Percentiles rank a stretch among this genome's conserved stretches.
Evolutionary conservation across 1,140 invertebrate species (phyloP).

Genomic region (Drosophila micromelanica): DNA sequence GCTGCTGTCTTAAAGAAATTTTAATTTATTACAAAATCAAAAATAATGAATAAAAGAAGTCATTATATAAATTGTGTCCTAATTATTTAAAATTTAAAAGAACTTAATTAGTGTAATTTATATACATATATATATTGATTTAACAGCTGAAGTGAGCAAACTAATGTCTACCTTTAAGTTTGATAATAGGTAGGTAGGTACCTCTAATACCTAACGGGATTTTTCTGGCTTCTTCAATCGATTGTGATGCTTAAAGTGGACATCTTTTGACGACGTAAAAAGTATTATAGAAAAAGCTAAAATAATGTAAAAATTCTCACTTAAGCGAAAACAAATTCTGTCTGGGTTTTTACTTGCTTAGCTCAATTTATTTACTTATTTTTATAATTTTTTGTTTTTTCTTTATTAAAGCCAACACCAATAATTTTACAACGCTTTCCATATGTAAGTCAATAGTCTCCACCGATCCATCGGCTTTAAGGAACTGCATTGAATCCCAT

Average conservation of each 20-base stretch:
- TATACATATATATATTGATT: too few species aligned
- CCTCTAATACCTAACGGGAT: too few species aligned
- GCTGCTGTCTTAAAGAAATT: slow-evolving; percentile 63
- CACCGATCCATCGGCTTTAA: background rate
- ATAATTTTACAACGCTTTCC: slow-evolving; percentile 7
- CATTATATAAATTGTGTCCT: slow-evolving; percentile 1
- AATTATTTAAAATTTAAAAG: background rate
- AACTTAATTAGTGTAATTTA: background rate
- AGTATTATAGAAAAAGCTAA: too few species aligned
- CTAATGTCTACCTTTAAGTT: too few species aligned
- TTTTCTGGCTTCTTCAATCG: too few species aligned
- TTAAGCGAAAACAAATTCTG: background rate
- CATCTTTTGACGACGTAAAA: too few species aligned
- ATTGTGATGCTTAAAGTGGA: too few species aligned
- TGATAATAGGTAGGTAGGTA: too few species aligned
- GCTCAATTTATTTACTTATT: background rate
- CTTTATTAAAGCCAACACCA: background rate
- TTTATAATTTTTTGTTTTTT: background rate
- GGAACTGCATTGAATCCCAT: background rate
- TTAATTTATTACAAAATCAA: slow-evolving; percentile 73
- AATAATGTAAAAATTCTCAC: too few species aligned
- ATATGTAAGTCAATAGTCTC: slow-evolving; percentile 8
- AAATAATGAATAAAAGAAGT: slow-evolving; percentile 40
- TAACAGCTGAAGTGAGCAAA: too few species aligned
- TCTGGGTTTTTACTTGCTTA: background rate